Percentiles rank a stretch among this genome's conserved stretches.
These are phyloP conservation scores for Capreolus pygargus DNA, from an alignment of 2,113 vertebrate species.

Conservation along the genomic window DNA sequence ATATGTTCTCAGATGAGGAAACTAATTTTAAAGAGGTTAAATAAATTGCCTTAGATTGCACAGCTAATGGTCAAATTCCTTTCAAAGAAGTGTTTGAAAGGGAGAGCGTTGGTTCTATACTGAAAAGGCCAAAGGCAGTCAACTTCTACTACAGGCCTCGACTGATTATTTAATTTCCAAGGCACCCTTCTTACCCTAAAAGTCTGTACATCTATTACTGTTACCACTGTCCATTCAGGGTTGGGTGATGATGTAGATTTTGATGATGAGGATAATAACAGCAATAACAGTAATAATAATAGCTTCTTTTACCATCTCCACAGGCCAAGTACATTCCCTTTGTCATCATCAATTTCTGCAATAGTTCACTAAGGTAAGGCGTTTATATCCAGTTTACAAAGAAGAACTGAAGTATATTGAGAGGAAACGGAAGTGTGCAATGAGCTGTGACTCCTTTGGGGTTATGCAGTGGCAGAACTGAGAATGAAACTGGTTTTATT, in stretches of 20 bases:
- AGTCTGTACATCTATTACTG: background rate
- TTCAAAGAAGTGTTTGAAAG: background rate
- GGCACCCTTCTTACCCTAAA: background rate
- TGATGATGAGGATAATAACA: background rate
- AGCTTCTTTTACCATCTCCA: background rate
- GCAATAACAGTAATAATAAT: background rate
- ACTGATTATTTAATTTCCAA: background rate
- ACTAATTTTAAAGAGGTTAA: background rate
- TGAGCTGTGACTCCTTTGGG: background rate
- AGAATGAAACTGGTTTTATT: background rate
- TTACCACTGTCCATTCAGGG: accelerated
- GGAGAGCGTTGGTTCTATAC: background rate
- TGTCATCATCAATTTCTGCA: background rate
- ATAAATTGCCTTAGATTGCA: background rate
- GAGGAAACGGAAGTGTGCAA: background rate
- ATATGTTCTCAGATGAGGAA: background rate
- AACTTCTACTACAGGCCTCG: background rate
- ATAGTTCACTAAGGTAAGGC: background rate
- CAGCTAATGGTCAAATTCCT: background rate
- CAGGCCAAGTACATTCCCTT: background rate
- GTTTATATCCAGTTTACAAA: background rate
- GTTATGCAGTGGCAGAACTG: background rate
- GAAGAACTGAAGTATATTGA: background rate
- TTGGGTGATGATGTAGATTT: background rate
- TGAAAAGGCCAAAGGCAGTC: background rate